Base-by-base conservation (phyloP, 2,113 vertebrate species). In the Lontra canadensis region DNA sequence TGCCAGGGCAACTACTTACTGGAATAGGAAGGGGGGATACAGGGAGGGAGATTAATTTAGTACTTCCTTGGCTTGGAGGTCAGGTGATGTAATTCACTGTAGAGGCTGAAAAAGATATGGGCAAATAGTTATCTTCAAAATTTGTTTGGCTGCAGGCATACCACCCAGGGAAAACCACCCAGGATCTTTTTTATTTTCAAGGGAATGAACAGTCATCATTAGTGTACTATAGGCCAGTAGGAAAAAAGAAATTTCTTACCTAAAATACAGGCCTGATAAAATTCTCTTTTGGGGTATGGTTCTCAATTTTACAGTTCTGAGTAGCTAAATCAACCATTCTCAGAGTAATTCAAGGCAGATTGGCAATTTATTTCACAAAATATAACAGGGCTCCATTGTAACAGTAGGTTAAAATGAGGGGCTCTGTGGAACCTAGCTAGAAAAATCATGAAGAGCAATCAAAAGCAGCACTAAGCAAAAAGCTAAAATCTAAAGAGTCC, bases 361-460 rank as follows among this genome's bases (percentile, higher is more conserved):
- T 83, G 93, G 73, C 59, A 73, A 74, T 90, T 84, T 84, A 44
- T 83, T 83, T 98, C 69, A 67, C 79, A 82, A 79, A 97, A 74
- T 55, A 7, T 67, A 79, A 79, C 42, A 49, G 59, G 17, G 25
- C 34, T 65, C n/a, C 78, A 39, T n/a, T 83, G 36, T 87, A 71
- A 73, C 2, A 7, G 80, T 31, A 7, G 13, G 39, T 39, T 57
- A 31, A 84, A 84, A 57, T 31, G 34, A 91, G 26, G 69, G 7
- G 17, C 44, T 92, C 90, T 15, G 42, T 36, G 67, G 84, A 83
- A 52, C 29, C 2, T 34, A 79, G 88, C 13, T 55, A 82, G 23
- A 89, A 94, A 94, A 97, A 63, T 83, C 79, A 63, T 11, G 8
- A 39, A 34, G 31, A 44, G 9, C 20, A 71, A 52, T 94, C 81